These are phyloP conservation scores for Triplophysa rosa DNA, from an alignment of 2,113 vertebrate genomes.

Conservation along the genomic window DNA sequence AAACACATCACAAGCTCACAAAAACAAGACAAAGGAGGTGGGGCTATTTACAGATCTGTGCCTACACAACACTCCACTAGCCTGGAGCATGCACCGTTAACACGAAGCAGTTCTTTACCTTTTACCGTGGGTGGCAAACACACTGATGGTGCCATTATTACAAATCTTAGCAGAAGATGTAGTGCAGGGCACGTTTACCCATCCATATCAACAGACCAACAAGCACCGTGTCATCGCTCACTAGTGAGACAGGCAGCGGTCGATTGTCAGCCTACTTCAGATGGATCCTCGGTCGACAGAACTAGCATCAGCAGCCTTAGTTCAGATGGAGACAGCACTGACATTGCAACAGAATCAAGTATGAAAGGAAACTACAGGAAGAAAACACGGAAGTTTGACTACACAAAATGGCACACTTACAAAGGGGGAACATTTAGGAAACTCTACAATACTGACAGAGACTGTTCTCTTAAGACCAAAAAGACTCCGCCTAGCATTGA, in stretches of 20 bases:
- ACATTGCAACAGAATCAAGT: constrained; percentile 61
- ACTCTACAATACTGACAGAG: constrained; percentile 81
- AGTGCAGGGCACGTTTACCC: constrained; percentile 66
- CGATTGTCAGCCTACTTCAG: constrained; percentile 78
- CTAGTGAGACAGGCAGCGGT: constrained; percentile 90
- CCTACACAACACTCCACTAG: constrained; percentile 83
- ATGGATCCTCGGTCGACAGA: constrained; percentile 64
- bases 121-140: constrained; percentile 72
- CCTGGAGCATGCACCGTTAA: constrained; percentile 77
- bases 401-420: constrained; percentile 95
- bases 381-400: constrained; percentile 85
- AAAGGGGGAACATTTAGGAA: constrained; percentile 89
- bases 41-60: constrained; percentile 81
- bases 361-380: constrained; percentile 76
- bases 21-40: constrained; percentile 68
- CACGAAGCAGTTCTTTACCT: constrained; percentile 89
- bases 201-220: constrained; percentile 72
- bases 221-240: constrained; percentile 79
- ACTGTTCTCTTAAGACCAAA: constrained; percentile 53
- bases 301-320: constrained; percentile 57
- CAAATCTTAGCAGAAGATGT: constrained; percentile 58
- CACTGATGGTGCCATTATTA: constrained; percentile 55
- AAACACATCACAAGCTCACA: constrained; percentile 68
- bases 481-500: constrained; percentile 56
- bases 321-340: constrained; percentile 59